Conservation (phyloP, 2,888 invertebrate species). For the Leptopilina drosophilae region DNA sequence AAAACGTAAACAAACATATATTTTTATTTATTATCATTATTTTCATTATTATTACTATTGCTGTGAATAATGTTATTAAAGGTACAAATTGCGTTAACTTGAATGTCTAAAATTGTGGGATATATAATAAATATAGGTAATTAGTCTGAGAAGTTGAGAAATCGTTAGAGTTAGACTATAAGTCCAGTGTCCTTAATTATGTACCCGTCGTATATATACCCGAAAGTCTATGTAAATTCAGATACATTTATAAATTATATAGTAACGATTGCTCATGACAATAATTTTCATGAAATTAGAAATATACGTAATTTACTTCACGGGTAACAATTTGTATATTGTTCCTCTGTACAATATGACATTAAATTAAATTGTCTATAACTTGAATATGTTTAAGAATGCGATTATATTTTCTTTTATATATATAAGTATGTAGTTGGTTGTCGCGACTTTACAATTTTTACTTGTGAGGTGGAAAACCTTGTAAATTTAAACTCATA, state of each 20-base stretch:
- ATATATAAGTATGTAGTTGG: not conserved
- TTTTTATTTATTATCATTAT: too few species aligned
- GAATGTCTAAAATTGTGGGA: too few species aligned
- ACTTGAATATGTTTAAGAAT: not conserved
- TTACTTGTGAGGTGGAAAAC: not conserved
- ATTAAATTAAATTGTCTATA: not conserved
- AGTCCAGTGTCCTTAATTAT: conserved; percentile 6
- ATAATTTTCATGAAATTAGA: too few species aligned
- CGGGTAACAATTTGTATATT: too few species aligned
- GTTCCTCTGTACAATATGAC: not conserved
- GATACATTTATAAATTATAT: too few species aligned
- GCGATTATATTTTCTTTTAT: not conserved
- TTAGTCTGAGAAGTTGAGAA: not conserved
- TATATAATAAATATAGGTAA: not conserved
- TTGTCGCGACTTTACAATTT: conserved; percentile 1
- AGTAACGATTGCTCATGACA: not conserved
- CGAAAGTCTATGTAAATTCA: too few species aligned
- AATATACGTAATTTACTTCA: too few species aligned
- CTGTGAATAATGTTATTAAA: too few species aligned
- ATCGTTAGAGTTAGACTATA: not conserved
- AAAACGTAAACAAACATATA: too few species aligned
- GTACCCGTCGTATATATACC: not conserved
- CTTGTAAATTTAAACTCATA: conserved; percentile 12
- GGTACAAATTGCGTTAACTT: not conserved
- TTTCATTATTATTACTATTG: too few species aligned